phyloP scores from a whole-genome alignment of 2,113 vertebrate species.

The human region DNA sequence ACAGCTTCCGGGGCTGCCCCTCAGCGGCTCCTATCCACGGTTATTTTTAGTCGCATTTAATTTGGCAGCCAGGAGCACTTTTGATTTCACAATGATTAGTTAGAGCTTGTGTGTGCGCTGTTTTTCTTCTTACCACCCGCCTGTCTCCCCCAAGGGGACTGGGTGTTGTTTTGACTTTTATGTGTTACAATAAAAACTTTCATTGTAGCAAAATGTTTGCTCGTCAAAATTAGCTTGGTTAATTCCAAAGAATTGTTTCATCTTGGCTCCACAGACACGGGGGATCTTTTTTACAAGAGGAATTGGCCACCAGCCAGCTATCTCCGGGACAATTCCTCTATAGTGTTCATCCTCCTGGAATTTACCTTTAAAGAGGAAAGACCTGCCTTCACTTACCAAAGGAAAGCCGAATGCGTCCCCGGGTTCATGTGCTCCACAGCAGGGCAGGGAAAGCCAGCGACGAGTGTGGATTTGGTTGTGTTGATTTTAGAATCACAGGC shows the following conservation, averaged over 20 bases:
- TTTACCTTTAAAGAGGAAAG: conserved; percentile 72
- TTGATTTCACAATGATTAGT: conserved; percentile 66
- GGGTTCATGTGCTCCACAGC: neutral
- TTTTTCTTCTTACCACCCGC: conserved; percentile 60
- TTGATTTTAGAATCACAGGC: neutral
- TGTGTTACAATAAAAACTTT: conserved; percentile 80
- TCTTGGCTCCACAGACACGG: conserved; percentile 79
- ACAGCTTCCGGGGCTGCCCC: conserved; percentile 53
- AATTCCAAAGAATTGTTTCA: conserved; percentile 85
- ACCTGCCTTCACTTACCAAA: conserved; percentile 23
- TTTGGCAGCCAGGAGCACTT: conserved; percentile 62
- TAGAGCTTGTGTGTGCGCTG: neutral
- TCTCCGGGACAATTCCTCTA: conserved; percentile 78
- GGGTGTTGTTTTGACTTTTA: conserved; percentile 79
- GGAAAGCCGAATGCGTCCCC: neutral
- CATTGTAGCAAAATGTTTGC: conserved; percentile 78
- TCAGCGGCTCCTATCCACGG: neutral
- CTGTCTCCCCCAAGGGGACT: conserved; percentile 66
- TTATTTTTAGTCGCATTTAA: conserved; percentile 74
- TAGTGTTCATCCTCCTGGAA: conserved; percentile 75
- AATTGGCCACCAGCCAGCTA: conserved; percentile 81
- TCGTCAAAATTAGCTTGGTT: conserved; percentile 77
- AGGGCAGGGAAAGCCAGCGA: neutral
- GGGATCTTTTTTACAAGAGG: conserved; percentile 79
- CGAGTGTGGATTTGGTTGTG: neutral